Percentiles rank a stretch among this genome's conserved stretches.
Conservation (phyloP, 2,113 vertebrate genomes). For the Aptenodytes forsteri region DNA sequence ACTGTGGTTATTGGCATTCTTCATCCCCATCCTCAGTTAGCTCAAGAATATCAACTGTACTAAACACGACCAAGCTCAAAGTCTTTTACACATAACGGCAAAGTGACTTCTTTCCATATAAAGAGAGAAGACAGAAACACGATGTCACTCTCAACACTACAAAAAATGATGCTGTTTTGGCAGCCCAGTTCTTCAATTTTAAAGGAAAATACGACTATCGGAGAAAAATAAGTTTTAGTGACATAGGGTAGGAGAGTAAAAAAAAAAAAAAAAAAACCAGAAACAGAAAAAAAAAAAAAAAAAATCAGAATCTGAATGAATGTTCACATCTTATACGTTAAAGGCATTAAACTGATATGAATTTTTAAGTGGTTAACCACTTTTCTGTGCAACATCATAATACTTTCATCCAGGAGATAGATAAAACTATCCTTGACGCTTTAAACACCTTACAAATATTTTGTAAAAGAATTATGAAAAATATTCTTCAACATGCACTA, state of each 20-base stretch:
- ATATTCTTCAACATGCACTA: background rate
- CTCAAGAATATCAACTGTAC: background rate
- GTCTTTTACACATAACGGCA: background rate
- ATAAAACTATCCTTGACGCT: background rate
- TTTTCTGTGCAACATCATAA: background rate
- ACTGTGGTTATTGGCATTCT: background rate
- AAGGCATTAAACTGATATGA: background rate
- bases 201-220: background rate
- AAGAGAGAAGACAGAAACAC: background rate
- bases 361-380: background rate
- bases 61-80: background rate
- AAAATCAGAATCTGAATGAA: background rate
- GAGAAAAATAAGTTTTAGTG: background rate
- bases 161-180: background rate
- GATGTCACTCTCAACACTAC: background rate
- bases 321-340: background rate
- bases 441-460: background rate
- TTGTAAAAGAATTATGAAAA: background rate
- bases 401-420: background rate
- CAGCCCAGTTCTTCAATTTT: background rate
- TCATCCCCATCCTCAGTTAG: background rate
- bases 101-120: background rate
- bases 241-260: background rate
- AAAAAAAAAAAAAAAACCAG: constrained; percentile 8
- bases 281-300: background rate